These are phyloP conservation scores for Mohoua ochrocephala DNA, from an alignment of 2,113 vertebrate species.

Conservation along the genomic window DNA sequence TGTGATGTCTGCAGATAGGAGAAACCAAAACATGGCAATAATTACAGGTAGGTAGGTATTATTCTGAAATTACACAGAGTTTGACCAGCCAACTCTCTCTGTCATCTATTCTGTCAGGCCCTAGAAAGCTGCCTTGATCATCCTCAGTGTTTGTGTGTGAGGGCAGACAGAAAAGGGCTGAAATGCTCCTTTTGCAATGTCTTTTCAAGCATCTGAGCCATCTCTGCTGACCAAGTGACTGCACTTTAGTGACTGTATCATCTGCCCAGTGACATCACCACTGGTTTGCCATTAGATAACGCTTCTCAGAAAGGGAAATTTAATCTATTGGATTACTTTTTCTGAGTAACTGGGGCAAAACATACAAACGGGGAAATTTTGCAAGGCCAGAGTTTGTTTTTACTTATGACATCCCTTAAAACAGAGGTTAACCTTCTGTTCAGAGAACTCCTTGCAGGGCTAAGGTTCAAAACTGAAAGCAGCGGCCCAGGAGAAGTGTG, in stretches of 20 bases:
- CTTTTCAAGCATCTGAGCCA: neutral
- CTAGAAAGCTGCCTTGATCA: neutral
- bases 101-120: neutral
- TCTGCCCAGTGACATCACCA: neutral
- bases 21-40: neutral
- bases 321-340: neutral
- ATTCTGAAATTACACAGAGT: neutral
- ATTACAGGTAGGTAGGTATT: neutral
- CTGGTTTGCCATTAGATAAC: neutral
- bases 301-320: constrained; percentile 18
- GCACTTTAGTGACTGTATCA: neutral
- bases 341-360: neutral
- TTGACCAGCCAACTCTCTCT: neutral
- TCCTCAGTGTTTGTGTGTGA: neutral
- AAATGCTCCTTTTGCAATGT: neutral
- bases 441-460: neutral
- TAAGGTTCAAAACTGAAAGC: neutral
- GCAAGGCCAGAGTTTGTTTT: constrained; percentile 5
- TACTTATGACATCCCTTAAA: neutral
- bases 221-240: neutral
- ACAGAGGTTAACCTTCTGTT: neutral
- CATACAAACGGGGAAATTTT: neutral
- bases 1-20: neutral
- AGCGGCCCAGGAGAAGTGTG: neutral
- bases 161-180: neutral